A percentile compares a stretch with the other conserved stretches of the same genome.
Conservation (phyloP, 2,797 vertebrate species). For the Tarsius wallacei region DNA sequence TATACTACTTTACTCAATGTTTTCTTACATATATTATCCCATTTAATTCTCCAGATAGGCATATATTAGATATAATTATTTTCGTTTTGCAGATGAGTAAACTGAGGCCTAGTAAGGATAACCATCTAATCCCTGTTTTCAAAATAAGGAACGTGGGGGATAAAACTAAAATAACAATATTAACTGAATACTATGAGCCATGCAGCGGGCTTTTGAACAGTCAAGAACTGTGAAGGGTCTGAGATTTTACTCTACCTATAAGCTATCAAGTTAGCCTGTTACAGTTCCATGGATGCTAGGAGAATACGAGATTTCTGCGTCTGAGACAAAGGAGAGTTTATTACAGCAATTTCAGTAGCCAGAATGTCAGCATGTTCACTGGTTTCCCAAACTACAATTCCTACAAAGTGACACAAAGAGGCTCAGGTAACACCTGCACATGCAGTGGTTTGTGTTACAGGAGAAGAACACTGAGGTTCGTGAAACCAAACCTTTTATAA, state of each 20-base stretch:
- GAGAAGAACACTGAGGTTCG: too few species aligned
- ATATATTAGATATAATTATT: background rate
- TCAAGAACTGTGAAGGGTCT: background rate
- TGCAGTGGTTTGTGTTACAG: rapidly evolving
- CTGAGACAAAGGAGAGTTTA: background rate
- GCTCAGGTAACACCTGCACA: background rate
- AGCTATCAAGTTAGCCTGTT: background rate
- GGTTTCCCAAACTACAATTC: background rate
- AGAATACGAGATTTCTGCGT: background rate
- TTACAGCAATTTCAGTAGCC: background rate
- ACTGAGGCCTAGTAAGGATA: background rate
- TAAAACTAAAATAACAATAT: background rate
- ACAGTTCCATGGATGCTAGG: background rate
- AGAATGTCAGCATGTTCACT: background rate
- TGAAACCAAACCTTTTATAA: background rate
- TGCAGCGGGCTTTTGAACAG: background rate
- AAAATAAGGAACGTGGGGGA: background rate
- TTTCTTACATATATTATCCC: background rate
- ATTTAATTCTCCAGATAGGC: background rate
- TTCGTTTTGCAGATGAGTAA: background rate
- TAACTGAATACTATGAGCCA: background rate
- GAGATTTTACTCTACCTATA: background rate
- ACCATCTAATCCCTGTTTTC: background rate
- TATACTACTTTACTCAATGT: background rate
- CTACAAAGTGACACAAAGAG: background rate